A percentile compares a stretch with the other conserved stretches of the same genome.
These are phyloP conservation scores for Cynopterus brachyotis DNA, from an alignment of 2,113 vertebrate species.

Conservation along the genomic window DNA sequence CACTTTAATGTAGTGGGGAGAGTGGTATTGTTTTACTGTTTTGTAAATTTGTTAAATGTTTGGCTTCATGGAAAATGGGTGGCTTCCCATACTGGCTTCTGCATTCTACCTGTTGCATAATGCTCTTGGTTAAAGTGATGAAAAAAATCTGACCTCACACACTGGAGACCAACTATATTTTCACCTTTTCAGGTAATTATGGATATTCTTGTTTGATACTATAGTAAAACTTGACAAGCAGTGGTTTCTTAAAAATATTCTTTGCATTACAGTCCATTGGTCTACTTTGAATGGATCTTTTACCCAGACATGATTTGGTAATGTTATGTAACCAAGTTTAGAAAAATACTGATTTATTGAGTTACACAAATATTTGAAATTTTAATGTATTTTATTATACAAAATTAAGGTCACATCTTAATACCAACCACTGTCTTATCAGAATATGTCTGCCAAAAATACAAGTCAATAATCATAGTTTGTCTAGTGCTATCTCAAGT, in stretches of 20 bases:
- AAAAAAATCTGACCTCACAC: background rate
- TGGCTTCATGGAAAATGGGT: background rate
- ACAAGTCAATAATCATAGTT: background rate
- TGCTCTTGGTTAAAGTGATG: background rate
- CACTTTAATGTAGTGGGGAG: background rate
- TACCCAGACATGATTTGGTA: background rate
- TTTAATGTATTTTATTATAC: background rate
- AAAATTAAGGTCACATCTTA: background rate
- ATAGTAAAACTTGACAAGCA: background rate
- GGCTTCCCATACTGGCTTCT: background rate
- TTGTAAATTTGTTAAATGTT: conserved; percentile 39
- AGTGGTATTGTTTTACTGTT: background rate
- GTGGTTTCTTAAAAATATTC: background rate
- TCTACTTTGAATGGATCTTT: background rate
- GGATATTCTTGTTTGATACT: background rate
- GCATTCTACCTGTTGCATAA: background rate
- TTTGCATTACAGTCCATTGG: background rate
- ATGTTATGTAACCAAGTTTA: background rate
- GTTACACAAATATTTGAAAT: background rate
- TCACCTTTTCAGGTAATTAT: background rate
- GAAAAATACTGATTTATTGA: background rate
- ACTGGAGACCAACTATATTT: background rate
- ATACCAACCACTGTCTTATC: background rate
- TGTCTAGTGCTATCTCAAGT: background rate
- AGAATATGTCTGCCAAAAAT: background rate